Conservation (phyloP, 2,888 invertebrate species). For the Seladonia tumulorum region DNA sequence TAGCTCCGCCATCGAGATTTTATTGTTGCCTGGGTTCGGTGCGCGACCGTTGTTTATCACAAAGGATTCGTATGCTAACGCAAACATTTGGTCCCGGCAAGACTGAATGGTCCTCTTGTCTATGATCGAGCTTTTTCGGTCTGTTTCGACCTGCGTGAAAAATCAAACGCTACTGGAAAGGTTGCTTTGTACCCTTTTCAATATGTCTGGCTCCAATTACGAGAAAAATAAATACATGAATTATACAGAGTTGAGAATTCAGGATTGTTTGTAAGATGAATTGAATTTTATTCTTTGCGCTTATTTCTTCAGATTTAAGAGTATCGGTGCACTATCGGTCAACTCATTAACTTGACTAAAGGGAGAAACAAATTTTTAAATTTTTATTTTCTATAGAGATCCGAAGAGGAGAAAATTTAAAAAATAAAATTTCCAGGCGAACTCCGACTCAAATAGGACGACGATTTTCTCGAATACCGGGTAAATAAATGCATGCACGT, state of each 20-base stretch:
- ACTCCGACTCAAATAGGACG: neutral
- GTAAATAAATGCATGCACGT: neutral
- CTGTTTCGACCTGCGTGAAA: neutral
- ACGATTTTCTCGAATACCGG: neutral
- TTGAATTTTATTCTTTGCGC: too few species aligned
- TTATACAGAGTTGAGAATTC: neutral
- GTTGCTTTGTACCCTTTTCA: neutral
- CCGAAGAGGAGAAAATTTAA: too few species aligned
- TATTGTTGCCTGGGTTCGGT: neutral
- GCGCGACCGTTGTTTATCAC: neutral
- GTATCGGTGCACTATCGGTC: too few species aligned
- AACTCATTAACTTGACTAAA: too few species aligned
- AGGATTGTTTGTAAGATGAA: too few species aligned
- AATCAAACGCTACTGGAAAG: neutral
- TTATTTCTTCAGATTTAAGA: too few species aligned
- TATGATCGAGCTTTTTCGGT: neutral
- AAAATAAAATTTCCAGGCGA: too few species aligned
- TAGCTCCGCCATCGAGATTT: constrained; percentile 2
- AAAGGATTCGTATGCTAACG: constrained; percentile 11
- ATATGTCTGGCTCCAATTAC: neutral
- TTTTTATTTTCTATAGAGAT: too few species aligned
- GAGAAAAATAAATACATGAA: neutral
- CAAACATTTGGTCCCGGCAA: neutral
- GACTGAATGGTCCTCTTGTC: neutral
- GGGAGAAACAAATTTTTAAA: too few species aligned